Evolutionary conservation across 1,140 invertebrate genomes (phyloP).

Genomic region (Penaeus chinensis): DNA sequence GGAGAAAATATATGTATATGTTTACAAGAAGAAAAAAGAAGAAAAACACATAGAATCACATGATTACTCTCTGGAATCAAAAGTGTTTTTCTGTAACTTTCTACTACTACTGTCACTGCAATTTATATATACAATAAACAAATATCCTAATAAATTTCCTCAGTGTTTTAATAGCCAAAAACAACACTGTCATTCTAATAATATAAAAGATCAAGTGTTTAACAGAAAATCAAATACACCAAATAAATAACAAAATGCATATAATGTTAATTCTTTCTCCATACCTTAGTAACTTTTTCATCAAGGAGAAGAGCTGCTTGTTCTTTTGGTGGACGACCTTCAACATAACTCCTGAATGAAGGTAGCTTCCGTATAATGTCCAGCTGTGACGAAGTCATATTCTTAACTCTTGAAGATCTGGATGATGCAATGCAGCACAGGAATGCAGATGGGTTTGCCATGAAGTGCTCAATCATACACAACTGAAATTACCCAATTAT

Average conservation of each 20-base stretch:
- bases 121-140: too few relatives aligned
- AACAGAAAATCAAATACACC: neutral
- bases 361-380: conserved; percentile 51
- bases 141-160: too few relatives aligned
- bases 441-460: conserved; percentile 33
- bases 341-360: conserved; percentile 52
- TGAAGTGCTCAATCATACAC: conserved; percentile 61
- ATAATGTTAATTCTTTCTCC: neutral
- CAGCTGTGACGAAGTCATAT: conserved; percentile 43
- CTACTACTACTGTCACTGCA: too few relatives aligned
- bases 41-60: too few relatives aligned
- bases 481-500: conserved; percentile 34
- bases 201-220: neutral
- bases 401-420: conserved; percentile 8
- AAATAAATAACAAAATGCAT: neutral
- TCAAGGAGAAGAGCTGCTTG: conserved; percentile 49
- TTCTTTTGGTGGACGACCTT: conserved; percentile 46
- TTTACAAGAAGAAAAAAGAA: too few relatives aligned
- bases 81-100: too few relatives aligned
- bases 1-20: neutral
- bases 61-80: too few relatives aligned
- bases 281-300: conserved; percentile 53
- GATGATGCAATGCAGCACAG: conserved; percentile 41
- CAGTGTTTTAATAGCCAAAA: too few relatives aligned
- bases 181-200: too few relatives aligned